Conservation (phyloP, 2,797 vertebrate genomes). For the Lithobates pipiens region DNA sequence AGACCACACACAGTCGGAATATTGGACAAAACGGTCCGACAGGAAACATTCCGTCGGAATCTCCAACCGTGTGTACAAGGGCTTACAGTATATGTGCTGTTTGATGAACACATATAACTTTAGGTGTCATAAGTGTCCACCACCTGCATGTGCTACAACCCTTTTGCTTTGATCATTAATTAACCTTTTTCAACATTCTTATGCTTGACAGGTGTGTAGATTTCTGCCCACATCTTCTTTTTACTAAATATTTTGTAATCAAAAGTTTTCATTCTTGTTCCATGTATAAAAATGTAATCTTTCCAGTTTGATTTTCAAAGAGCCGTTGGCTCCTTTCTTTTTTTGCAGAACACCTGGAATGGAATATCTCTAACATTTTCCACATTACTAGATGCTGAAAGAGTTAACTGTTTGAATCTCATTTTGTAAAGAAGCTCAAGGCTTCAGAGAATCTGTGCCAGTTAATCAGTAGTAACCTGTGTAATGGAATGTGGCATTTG, state of each 20-base stretch:
- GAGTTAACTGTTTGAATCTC: conserved; percentile 36
- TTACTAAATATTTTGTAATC: conserved; percentile 1
- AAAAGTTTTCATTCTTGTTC: conserved; percentile 2
- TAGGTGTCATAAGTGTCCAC: no score
- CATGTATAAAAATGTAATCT: conserved; percentile 2
- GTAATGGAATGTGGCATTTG: conserved; percentile 55
- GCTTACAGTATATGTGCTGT: no score
- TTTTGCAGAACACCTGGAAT: conserved; percentile 12
- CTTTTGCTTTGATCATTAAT: no score
- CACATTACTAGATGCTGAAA: conserved; percentile 6
- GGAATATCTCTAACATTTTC: conserved; percentile 16
- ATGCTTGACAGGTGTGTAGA: conserved; percentile 8
- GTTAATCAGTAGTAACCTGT: conserved; percentile 52
- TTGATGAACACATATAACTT: no score
- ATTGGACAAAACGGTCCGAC: no score
- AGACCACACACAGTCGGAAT: no score
- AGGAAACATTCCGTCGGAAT: no score
- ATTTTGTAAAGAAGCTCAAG: conserved; percentile 47
- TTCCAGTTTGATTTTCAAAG: neutral
- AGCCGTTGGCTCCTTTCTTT: neutral
- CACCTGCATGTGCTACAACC: no score
- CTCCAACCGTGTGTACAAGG: no score
- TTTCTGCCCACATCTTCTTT: neutral
- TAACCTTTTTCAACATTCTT: neutral
- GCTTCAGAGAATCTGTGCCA: conserved; percentile 49